Evolutionary conservation across 2,797 vertebrate genomes (phyloP).

Genomic region (Anguilla marmorata): DNA sequence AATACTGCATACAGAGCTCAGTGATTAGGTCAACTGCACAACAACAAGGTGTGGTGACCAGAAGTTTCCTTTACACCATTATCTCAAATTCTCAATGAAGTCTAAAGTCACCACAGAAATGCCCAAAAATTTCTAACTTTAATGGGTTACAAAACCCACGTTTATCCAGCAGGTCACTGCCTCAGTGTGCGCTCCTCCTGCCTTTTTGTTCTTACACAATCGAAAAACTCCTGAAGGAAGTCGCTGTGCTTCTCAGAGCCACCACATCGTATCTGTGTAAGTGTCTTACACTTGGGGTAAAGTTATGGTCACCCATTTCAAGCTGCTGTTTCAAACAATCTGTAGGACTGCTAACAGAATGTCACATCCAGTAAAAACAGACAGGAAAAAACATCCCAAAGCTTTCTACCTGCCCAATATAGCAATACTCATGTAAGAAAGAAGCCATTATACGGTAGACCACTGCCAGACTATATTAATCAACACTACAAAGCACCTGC

Average conservation of each 20-base stretch:
- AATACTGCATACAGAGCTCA: slow-evolving; percentile 46
- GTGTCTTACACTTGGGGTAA: not conserved
- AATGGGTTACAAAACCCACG: not conserved
- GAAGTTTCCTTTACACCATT: slow-evolving; percentile 50
- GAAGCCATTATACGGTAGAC: not conserved
- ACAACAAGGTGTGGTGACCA: slow-evolving; percentile 52
- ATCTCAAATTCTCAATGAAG: slow-evolving; percentile 37
- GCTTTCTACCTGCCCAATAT: not conserved
- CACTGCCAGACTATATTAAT: not conserved
- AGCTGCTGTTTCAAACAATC: not conserved
- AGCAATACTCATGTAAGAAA: not conserved
- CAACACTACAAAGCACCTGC: not conserved
- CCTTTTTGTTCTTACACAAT: not conserved
- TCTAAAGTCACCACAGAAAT: not conserved
- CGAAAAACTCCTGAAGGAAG: not conserved
- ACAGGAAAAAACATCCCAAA: not conserved
- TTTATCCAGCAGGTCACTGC: not conserved
- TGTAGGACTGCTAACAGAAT: not conserved
- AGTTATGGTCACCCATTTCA: not conserved
- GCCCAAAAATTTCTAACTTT: not conserved
- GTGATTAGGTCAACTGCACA: slow-evolving; percentile 58
- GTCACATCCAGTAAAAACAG: not conserved
- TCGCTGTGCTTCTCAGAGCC: not conserved
- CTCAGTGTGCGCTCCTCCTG: not conserved
- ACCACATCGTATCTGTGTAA: not conserved